phyloP scores from a whole-genome alignment of 2,888 invertebrate genomes.

The Diaperis boleti region DNA sequence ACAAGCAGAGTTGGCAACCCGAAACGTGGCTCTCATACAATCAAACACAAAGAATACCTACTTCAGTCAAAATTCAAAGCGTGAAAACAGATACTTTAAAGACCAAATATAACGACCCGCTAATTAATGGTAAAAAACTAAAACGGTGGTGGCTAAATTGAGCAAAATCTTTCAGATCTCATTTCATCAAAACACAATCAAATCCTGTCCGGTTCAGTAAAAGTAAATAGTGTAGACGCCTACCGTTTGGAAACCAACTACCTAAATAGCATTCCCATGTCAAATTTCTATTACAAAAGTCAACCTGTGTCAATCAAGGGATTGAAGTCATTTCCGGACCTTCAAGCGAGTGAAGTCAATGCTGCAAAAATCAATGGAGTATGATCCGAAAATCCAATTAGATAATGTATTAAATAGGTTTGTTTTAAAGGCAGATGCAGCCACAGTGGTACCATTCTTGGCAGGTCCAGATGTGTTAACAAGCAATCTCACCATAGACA shows the following conservation, averaged over 20 bases:
- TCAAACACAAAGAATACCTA: slow-evolving; percentile 55
- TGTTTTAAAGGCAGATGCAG: slow-evolving; percentile 39
- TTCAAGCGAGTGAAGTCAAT: slow-evolving; percentile 44
- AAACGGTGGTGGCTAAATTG: slow-evolving; percentile 10
- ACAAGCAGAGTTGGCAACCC: slow-evolving; percentile 54
- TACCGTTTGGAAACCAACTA: slow-evolving; percentile 45
- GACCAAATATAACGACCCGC: slow-evolving; percentile 42
- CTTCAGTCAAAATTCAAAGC: slow-evolving; percentile 47
- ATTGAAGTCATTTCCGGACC: slow-evolving; percentile 53
- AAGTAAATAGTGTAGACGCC: slow-evolving; percentile 50
- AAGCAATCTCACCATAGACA: slow-evolving; percentile 52
- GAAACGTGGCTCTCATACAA: slow-evolving; percentile 56
- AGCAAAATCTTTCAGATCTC: slow-evolving; percentile 48
- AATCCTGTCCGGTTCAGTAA: slow-evolving; percentile 44
- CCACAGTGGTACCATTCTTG: slow-evolving; percentile 28
- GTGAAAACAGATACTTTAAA: slow-evolving; percentile 47
- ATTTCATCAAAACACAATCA: slow-evolving; percentile 48
- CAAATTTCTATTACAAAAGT: slow-evolving; percentile 54
- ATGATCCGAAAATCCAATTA: slow-evolving; percentile 13
- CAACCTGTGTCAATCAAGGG: slow-evolving; percentile 51
- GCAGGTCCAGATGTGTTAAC: slow-evolving; percentile 47
- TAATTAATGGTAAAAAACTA: slow-evolving; percentile 51
- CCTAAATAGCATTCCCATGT: slow-evolving; percentile 55
- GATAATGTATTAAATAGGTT: slow-evolving; percentile 8
- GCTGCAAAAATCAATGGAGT: slow-evolving; percentile 50